These are phyloP conservation scores for Calameuta pallipes DNA, from an alignment of 2,888 invertebrate genomes.

Conservation along the genomic window DNA sequence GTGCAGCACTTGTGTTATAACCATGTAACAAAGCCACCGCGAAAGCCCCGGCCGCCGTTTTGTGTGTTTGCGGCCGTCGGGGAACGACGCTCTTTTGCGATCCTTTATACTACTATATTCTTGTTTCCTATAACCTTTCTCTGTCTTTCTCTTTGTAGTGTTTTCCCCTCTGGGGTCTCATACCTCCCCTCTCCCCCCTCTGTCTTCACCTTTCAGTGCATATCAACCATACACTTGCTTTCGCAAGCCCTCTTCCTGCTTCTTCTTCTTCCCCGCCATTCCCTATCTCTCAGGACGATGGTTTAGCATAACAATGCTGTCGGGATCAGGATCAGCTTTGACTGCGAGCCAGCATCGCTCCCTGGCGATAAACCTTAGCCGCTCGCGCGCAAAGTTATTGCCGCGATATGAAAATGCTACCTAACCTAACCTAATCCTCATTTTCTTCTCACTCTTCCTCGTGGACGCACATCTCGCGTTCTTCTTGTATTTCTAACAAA, in stretches of 20 bases:
- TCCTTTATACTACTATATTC: conserved; percentile 15
- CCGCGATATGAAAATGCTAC: conserved; percentile 10
- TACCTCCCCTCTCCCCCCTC: background rate
- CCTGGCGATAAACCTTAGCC: conserved; percentile 30
- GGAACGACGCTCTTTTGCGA: conserved; percentile 25
- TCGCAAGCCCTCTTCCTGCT: background rate
- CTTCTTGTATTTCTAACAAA: background rate
- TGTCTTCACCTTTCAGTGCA: background rate
- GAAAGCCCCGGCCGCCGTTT: conserved; percentile 24
- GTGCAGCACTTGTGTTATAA: background rate
- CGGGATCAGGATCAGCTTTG: conserved; percentile 34
- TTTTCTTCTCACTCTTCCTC: background rate
- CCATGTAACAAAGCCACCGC: conserved; percentile 16
- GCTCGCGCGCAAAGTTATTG: conserved; percentile 27
- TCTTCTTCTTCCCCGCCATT: conserved; percentile 15
- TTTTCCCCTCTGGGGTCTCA: conserved; percentile 1
- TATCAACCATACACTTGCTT: too few species aligned
- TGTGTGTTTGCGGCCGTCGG: conserved; percentile 26
- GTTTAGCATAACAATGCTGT: conserved; percentile 41
- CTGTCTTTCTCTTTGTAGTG: conserved; percentile 10
- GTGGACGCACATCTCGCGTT: background rate
- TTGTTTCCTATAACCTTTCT: background rate
- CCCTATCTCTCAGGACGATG: conserved; percentile 21
- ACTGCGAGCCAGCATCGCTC: conserved; percentile 21
- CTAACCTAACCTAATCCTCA: background rate